Evolutionary conservation across 2,113 vertebrate species (phyloP).

Genomic region (Peromyscus polionotus): DNA sequence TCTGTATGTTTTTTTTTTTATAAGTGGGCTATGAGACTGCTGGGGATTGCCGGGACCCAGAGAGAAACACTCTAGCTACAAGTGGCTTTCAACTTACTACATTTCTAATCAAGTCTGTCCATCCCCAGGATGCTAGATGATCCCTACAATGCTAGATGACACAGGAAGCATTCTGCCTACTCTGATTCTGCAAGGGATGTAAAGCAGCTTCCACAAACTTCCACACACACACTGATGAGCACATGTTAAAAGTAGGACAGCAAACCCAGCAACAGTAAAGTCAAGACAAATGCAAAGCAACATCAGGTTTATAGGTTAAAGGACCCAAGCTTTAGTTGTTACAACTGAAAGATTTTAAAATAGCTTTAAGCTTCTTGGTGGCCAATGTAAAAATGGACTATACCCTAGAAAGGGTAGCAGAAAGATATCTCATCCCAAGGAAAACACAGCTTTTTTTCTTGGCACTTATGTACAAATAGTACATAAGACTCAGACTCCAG

Average conservation of each 20-base stretch:
- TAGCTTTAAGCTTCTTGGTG: slow-evolving; percentile 5
- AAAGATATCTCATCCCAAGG: neutral
- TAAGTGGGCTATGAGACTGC: no score
- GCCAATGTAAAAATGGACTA: neutral
- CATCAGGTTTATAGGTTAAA: slow-evolving; percentile 1
- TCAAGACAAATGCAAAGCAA: neutral
- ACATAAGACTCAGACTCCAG: neutral
- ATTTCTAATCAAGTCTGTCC: neutral
- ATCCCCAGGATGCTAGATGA: neutral
- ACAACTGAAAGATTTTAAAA: slow-evolving; percentile 1
- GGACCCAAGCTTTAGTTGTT: neutral
- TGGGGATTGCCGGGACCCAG: no score
- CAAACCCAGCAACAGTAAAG: slow-evolving; percentile 25
- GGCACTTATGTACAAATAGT: neutral
- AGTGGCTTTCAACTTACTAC: neutral
- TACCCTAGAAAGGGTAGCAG: no score
- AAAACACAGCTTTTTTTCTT: neutral
- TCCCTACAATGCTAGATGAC: neutral
- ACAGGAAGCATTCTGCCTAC: neutral
- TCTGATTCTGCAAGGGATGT: neutral
- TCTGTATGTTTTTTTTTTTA: no score
- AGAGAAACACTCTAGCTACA: no score
- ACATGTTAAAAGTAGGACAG: neutral
- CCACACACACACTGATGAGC: neutral
- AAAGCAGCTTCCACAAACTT: neutral